phyloP scores from a whole-genome alignment of 2,888 invertebrate species.

The Corythucha ciliata region DNA sequence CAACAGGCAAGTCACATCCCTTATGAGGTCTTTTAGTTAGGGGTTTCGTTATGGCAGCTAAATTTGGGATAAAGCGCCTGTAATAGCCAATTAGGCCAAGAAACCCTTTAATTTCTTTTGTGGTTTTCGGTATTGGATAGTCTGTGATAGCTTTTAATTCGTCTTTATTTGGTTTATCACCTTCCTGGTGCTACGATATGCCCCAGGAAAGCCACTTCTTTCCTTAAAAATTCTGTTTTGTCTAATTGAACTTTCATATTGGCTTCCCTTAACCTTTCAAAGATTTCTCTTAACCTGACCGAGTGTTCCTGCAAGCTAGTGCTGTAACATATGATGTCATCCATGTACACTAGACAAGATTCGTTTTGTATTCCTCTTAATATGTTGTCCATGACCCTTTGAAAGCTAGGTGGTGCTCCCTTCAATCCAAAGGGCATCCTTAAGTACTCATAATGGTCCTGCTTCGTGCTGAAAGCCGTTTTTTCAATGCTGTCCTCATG shows the following conservation, averaged over 20 bases:
- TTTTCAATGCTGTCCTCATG: neutral
- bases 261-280: neutral
- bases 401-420: neutral
- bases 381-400: neutral
- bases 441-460: neutral
- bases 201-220: conserved; percentile 14
- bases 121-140: neutral
- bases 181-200: conserved; percentile 24
- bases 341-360: neutral
- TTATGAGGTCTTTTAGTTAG: conserved; percentile 34
- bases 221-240: neutral
- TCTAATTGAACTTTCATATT: neutral
- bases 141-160: neutral
- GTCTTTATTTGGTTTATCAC: neutral
- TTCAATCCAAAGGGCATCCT: neutral
- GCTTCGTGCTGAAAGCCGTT: neutral
- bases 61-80: conserved; percentile 21
- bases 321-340: neutral
- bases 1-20: no score
- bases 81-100: conserved; percentile 10
- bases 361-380: neutral
- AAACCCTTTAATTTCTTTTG: neutral
- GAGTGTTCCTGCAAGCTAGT: neutral
- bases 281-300: neutral
- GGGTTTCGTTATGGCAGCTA: conserved; percentile 35